Percentiles rank a stretch among this genome's conserved stretches.
Conservation (phyloP, 1,140 invertebrate genomes). For the Papilio xuthus region DNA sequence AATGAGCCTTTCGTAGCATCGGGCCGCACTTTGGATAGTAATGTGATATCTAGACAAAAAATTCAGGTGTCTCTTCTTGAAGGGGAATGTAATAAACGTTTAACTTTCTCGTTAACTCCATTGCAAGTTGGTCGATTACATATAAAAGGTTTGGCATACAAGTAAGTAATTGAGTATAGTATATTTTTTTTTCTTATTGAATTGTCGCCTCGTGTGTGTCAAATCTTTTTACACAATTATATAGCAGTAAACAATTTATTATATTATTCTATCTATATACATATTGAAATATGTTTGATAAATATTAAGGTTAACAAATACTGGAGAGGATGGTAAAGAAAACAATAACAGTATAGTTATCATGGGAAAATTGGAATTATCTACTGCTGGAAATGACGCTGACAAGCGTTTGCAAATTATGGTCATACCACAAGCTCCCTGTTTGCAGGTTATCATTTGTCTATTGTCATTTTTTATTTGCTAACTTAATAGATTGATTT, state of each 20-base stretch:
- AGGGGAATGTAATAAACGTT: slow-evolving; percentile 66
- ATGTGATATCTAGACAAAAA: slow-evolving; percentile 71
- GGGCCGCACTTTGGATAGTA: slow-evolving; percentile 64
- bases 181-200: background rate
- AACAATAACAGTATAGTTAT: slow-evolving; percentile 75
- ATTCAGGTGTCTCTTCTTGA: slow-evolving; percentile 67
- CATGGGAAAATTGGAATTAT: slow-evolving; percentile 85
- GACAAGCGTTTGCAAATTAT: slow-evolving; percentile 85
- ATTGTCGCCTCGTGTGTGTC: no score
- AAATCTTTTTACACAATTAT: no score
- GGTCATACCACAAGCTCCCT: slow-evolving; percentile 86
- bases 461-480: background rate
- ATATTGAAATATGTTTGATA: background rate
- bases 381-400: slow-evolving; percentile 74
- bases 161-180: slow-evolving; percentile 61
- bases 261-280: background rate
- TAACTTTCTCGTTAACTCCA: slow-evolving; percentile 72
- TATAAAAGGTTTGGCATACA: slow-evolving; percentile 73
- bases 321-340: slow-evolving; percentile 69
- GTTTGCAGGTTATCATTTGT: slow-evolving; percentile 83
- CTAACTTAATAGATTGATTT: no score
- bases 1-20: slow-evolving; percentile 71
- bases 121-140: slow-evolving; percentile 67
- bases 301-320: slow-evolving; percentile 62
- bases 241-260: no score